These are phyloP conservation scores for Chaitophorus viminalis DNA, from an alignment of 2,888 invertebrate species.

Conservation along the genomic window DNA sequence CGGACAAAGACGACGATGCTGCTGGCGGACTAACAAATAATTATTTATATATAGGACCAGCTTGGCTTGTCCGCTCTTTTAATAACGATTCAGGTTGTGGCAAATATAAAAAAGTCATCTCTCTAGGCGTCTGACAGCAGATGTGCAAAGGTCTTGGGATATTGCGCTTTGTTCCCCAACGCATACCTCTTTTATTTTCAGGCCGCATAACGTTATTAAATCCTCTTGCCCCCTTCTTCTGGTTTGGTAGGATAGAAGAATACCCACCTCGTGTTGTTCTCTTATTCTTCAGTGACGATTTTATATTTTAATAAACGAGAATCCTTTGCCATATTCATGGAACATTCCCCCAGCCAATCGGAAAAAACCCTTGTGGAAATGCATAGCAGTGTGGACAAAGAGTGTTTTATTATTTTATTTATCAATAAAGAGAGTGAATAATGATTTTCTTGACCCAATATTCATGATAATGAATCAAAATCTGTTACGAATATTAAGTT, in stretches of 20 bases:
- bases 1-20: slow-evolving; percentile 37
- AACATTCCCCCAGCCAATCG: slow-evolving; percentile 11
- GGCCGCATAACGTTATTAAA: slow-evolving; percentile 60
- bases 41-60: slow-evolving; percentile 51
- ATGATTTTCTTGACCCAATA: not conserved
- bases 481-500: not conserved
- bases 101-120: slow-evolving; percentile 61
- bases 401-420: slow-evolving; percentile 29
- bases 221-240: not conserved
- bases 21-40: slow-evolving; percentile 42
- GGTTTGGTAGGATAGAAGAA: not conserved
- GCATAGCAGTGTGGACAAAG: not conserved
- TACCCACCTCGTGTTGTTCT: slow-evolving; percentile 35
- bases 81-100: slow-evolving; percentile 61
- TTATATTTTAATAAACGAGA: slow-evolving; percentile 59
- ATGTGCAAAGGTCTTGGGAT: slow-evolving; percentile 61
- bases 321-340: slow-evolving; percentile 53
- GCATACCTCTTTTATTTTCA: slow-evolving; percentile 56
- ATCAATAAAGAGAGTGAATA: not conserved
- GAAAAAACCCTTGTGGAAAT: not conserved
- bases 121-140: slow-evolving; percentile 58
- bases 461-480: not conserved
- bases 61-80: slow-evolving; percentile 57
- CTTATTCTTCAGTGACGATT: slow-evolving; percentile 50
- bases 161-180: slow-evolving; percentile 59